Evolutionary conservation across 2,113 vertebrate species (phyloP).

Genomic region (Hystrix cristata): DNA sequence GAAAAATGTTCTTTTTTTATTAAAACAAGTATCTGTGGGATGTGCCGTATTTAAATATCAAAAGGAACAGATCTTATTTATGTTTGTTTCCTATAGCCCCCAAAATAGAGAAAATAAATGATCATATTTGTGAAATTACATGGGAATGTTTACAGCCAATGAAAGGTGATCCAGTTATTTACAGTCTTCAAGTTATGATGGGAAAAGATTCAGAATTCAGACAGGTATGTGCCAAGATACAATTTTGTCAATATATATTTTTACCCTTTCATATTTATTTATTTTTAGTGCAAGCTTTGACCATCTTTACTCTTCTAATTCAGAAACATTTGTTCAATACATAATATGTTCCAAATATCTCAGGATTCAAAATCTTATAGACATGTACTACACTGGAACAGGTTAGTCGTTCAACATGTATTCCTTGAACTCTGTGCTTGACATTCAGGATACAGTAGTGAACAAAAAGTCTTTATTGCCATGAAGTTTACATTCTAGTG

Average conservation of each 20-base stretch:
- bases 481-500: neutral
- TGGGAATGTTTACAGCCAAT: constrained; percentile 95
- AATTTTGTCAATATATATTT: constrained; percentile 28
- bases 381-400: neutral
- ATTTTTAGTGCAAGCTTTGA: constrained; percentile 53
- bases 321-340: constrained; percentile 42
- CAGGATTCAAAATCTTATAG: constrained; percentile 27
- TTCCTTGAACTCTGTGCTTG: neutral
- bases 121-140: constrained; percentile 94
- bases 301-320: constrained; percentile 45
- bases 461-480: neutral
- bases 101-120: constrained; percentile 95
- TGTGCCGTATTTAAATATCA: constrained; percentile 58
- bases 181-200: constrained; percentile 96
- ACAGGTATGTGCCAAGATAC: constrained; percentile 91
- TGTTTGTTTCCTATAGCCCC: constrained; percentile 89
- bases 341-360: neutral
- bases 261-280: neutral
- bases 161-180: constrained; percentile 97
- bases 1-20: constrained; percentile 42
- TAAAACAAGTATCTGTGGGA: constrained; percentile 22
- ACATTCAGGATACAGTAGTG: neutral
- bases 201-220: constrained; percentile 97
- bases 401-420: neutral
- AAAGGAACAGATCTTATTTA: constrained; percentile 42